These are phyloP conservation scores for Drosophila helvetica DNA, from an alignment of 2,888 invertebrate species.

Conservation along the genomic window DNA sequence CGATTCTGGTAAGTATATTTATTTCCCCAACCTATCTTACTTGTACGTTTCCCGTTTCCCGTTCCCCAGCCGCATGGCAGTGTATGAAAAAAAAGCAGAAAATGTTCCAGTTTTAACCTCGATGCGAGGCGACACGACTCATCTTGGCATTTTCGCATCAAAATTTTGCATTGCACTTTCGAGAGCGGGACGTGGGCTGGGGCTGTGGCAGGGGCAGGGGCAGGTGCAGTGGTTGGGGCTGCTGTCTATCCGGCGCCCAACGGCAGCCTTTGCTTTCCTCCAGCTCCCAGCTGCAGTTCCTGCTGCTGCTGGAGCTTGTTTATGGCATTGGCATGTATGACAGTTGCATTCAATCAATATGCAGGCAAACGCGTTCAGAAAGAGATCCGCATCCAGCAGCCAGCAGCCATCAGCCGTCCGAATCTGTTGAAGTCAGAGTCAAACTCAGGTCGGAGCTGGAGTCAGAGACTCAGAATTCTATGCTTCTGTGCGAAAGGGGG, in stretches of 20 bases:
- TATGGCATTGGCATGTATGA: conserved; percentile 67
- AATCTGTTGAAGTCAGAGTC: conserved; percentile 7
- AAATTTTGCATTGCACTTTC: conserved; percentile 35
- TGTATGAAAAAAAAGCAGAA: conserved; percentile 12
- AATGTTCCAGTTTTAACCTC: conserved; percentile 23
- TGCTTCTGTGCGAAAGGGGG: conserved; percentile 33
- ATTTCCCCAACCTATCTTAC: background rate
- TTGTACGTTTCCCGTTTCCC: background rate
- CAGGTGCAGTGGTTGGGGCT: background rate
- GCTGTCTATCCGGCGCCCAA: conserved; percentile 2
- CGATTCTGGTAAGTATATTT: too few species aligned
- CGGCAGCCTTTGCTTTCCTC: conserved; percentile 17
- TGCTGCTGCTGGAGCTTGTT: conserved; percentile 48
- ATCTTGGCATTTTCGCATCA: conserved; percentile 50
- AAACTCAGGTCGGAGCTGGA: conserved; percentile 6
- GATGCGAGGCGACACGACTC: conserved; percentile 17
- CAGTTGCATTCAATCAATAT: conserved; percentile 70
- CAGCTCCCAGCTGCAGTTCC: conserved; percentile 23
- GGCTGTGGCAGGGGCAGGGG: too few species aligned
- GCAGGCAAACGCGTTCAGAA: conserved; percentile 41
- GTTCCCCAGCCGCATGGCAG: background rate
- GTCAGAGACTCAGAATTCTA: conserved; percentile 37
- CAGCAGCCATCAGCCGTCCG: conserved; percentile 24
- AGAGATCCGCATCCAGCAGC: conserved; percentile 19
- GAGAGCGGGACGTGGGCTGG: background rate